These are phyloP conservation scores for Oryzaephilus surinamensis DNA, from an alignment of 1,140 invertebrate genomes.

Conservation along the genomic window DNA sequence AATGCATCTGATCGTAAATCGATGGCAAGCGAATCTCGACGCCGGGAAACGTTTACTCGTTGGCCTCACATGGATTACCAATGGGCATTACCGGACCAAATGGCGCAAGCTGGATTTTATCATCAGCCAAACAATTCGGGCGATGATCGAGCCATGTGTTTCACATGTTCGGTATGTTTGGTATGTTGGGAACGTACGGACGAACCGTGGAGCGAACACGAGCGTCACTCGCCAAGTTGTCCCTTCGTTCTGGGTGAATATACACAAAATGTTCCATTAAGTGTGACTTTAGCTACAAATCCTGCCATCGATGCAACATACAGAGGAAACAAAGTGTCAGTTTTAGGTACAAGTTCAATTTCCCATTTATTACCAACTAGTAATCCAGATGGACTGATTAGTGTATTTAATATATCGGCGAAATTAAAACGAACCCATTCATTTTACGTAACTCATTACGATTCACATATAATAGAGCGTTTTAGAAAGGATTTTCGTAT, in stretches of 20 bases:
- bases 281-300: constrained; percentile 77
- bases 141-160: constrained; percentile 90
- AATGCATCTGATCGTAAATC: constrained; percentile 52
- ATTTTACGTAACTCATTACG: constrained; percentile 33
- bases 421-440: constrained; percentile 32
- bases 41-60: constrained; percentile 78
- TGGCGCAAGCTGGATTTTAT: constrained; percentile 94
- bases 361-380: constrained; percentile 27
- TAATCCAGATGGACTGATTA: constrained; percentile 33
- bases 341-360: constrained; percentile 26
- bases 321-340: constrained; percentile 20
- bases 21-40: constrained; percentile 86
- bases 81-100: constrained; percentile 88
- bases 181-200: constrained; percentile 94
- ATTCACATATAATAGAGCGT: constrained; percentile 33
- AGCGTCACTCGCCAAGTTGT: constrained; percentile 84
- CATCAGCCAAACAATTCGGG: constrained; percentile 81
- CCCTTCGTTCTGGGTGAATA: constrained; percentile 90
- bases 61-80: constrained; percentile 97
- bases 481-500: constrained; percentile 32
- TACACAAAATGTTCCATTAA: constrained; percentile 90
- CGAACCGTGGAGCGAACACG: constrained; percentile 93
- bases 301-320: constrained; percentile 50
- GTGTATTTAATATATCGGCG: constrained; percentile 33
- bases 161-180: constrained; percentile 84